Percentiles rank a stretch among this genome's conserved stretches.
Conservation (phyloP, 2,113 vertebrate species). For the Odocoileus virginianus region DNA sequence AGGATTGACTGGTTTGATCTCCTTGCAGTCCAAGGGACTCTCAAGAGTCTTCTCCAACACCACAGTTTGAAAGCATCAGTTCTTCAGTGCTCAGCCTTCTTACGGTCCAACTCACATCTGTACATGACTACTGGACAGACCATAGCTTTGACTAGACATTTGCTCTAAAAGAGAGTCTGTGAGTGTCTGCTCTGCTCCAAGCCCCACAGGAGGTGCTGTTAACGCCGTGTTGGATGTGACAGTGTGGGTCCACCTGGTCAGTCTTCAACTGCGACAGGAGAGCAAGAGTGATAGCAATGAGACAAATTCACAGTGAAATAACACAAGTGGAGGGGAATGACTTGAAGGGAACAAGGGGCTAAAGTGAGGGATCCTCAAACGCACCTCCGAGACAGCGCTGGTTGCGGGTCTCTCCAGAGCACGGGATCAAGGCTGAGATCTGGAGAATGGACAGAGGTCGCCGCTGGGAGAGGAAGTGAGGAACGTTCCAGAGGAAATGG, state of each 20-base stretch:
- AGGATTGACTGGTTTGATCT: background rate
- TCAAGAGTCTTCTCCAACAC: background rate
- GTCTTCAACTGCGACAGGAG: accelerated
- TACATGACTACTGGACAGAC: background rate
- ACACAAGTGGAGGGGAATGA: accelerated
- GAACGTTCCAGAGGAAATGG: background rate
- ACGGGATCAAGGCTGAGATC: accelerated
- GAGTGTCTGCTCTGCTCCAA: background rate
- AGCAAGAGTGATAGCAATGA: background rate
- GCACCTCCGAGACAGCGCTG: accelerated
- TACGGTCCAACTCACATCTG: accelerated
- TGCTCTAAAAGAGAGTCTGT: background rate
- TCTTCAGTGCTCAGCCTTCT: background rate
- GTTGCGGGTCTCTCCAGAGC: background rate
- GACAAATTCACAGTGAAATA: background rate
- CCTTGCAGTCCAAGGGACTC: background rate
- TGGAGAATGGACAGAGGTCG: background rate
- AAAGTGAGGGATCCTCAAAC: accelerated
- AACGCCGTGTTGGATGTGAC: accelerated
- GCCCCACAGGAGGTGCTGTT: accelerated
- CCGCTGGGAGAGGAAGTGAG: no score
- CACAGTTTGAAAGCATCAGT: background rate
- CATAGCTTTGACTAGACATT: background rate
- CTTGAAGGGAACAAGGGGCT: background rate
- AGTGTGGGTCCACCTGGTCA: accelerated